These are phyloP conservation scores for Coregonus ussuriensis DNA, from an alignment of 2,797 vertebrate genomes.

Conservation along the genomic window DNA sequence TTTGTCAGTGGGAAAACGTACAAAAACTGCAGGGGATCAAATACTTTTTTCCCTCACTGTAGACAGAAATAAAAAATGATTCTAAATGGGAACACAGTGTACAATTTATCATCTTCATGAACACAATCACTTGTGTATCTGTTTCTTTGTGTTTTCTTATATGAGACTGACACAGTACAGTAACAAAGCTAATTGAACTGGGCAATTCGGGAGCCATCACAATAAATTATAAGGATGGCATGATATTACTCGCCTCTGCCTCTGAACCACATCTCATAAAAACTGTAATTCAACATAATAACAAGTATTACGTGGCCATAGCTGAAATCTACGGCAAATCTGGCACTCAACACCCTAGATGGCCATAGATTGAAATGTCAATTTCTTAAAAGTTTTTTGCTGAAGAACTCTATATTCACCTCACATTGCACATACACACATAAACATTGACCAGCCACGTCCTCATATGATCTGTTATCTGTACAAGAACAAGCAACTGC, in stretches of 20 bases:
- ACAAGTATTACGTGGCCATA: not conserved
- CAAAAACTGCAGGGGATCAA: too few relatives aligned
- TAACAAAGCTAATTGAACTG: conserved; percentile 6
- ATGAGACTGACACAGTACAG: not conserved
- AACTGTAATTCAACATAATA: not conserved
- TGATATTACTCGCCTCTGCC: not conserved
- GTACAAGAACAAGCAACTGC: not conserved
- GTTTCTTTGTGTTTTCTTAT: not conserved
- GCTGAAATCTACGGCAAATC: not conserved
- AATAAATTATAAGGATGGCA: conserved; percentile 8
- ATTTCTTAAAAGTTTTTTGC: not conserved
- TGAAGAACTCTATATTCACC: not conserved
- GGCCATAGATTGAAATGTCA: not conserved
- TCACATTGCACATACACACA: not conserved
- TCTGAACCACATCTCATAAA: not conserved
- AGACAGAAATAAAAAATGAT: not conserved
- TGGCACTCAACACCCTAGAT: not conserved
- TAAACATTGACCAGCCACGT: not conserved
- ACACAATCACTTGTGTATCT: not conserved
- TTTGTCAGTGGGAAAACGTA: too few relatives aligned
- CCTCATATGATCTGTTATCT: not conserved
- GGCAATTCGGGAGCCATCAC: not conserved
- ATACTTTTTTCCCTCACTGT: too few relatives aligned
- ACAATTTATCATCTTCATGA: not conserved
- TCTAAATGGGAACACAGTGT: not conserved